Base-by-base conservation (phyloP, 2,888 invertebrate genomes). In the Galeopsomyia nigrocyanea region DNA sequence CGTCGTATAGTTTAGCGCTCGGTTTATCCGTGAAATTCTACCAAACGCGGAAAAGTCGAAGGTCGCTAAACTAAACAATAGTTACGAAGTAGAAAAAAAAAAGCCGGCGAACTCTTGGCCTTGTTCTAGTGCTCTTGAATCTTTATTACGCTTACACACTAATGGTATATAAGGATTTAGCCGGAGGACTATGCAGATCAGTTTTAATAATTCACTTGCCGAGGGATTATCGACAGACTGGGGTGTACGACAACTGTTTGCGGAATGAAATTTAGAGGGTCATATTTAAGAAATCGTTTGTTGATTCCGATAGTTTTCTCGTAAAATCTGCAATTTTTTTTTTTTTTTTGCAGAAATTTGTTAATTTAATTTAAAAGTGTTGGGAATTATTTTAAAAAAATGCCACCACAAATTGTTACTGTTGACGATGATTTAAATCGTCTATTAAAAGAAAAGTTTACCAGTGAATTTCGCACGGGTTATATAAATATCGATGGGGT, bases 401-500 rank as follows among this genome's bases (percentile, higher is more conserved):
- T 68, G 71, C 53, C 63, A 5, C 57, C 72, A 6, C 67, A 64
- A 53, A 57, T 68, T 3, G 53, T 9, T 10, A 6, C 46, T 0
- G 17, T 46, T 2, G 58, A 61, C 1, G 64, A 64, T 2, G 66
- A 72, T 17, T 63, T 75, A 16, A 49, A 75, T 14, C 21, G 47
- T 16, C 73, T 84, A 5, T 68, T 84, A 57, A 62, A 74, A 16
- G 77, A 81, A 17, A 77, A 77, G 13, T 86, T 86, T 70, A 81
- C 80, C 0, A 81, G 75, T 19, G 82, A 81, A 26, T 83, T 84
- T 76, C 83, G 86, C 3, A 78, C 80, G 16, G 85, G 85, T 7
- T 86, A 85, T 73, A 77, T 82, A 7, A 79, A 77, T 49, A 74
- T 80, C 19, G 75, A 86, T n/a, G 88, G 87, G 9, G 81, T 84